phyloP scores from a whole-genome alignment of 2,797 vertebrate genomes.

The Sebastes diploproa region DNA sequence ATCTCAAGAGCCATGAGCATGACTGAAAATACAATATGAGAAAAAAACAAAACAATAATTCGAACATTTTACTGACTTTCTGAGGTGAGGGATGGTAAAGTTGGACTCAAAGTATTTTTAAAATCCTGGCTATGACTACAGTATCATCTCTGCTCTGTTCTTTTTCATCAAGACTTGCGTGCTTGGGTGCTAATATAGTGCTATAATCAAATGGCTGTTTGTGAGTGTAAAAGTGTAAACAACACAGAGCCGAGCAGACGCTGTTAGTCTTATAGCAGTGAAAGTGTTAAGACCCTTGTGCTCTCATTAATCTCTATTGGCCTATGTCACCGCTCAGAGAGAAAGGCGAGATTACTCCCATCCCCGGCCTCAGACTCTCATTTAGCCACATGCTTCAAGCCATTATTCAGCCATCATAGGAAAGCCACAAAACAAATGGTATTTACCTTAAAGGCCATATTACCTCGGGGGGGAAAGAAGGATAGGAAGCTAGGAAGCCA shows the following conservation, averaged over 20 bases:
- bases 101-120: neutral
- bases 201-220: conserved; percentile 12
- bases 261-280: conserved; percentile 35
- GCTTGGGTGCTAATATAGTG: neutral
- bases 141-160: neutral
- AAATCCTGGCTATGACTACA: neutral
- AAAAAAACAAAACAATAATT: neutral
- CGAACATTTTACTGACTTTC: neutral
- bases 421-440: conserved; percentile 83
- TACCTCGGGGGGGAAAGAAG: conserved; percentile 30
- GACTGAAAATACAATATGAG: neutral
- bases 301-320: conserved; percentile 86
- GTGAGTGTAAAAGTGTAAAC: conserved; percentile 35
- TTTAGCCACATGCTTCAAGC: conserved; percentile 80
- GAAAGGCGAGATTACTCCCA: conserved; percentile 82
- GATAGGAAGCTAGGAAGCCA: conserved; percentile 16
- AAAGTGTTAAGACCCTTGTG: conserved; percentile 66
- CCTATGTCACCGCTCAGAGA: conserved; percentile 73
- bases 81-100: neutral
- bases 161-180: neutral
- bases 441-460: conserved; percentile 80
- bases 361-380: conserved; percentile 77
- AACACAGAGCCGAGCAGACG: conserved; percentile 41
- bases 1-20: neutral
- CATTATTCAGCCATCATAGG: conserved; percentile 83